Conservation (phyloP, 2,113 vertebrate genomes). For the Tragelaphus strepsiceros region DNA sequence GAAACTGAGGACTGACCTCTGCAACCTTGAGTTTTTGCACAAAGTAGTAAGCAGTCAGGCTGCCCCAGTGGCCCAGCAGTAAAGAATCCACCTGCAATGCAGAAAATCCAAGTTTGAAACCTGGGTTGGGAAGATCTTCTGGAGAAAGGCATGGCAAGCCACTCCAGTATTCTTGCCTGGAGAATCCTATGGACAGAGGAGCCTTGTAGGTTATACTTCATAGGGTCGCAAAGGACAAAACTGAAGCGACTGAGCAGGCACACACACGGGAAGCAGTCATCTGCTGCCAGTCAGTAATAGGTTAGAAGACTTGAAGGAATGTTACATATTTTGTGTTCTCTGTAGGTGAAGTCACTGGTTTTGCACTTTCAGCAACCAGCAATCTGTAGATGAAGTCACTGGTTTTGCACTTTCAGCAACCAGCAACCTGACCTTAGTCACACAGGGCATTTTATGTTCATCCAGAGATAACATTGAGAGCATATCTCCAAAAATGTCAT, state of each 20-base stretch:
- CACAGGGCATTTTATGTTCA: neutral
- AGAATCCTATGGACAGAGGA: neutral
- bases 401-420: neutral
- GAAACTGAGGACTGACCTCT: neutral
- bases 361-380: neutral
- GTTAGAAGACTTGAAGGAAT: neutral
- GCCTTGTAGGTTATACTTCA: neutral
- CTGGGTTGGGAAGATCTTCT: neutral
- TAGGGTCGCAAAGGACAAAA: neutral
- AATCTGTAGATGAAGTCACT: neutral
- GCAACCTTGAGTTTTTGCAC: neutral
- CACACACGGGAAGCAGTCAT: neutral
- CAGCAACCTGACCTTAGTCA: neutral
- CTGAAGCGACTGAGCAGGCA: neutral
- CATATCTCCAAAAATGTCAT: neutral
- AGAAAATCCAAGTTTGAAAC: neutral
- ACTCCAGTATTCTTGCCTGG: neutral
- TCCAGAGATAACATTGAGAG: neutral
- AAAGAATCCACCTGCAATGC: neutral
- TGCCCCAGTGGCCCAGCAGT: neutral
- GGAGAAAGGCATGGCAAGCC: neutral
- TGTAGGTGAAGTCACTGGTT: neutral
- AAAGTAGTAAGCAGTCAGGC: neutral
- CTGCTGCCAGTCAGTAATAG: neutral
- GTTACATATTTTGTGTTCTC: neutral